phyloP scores from a whole-genome alignment of 2,888 invertebrate species.

The Mythimna loreyi region DNA sequence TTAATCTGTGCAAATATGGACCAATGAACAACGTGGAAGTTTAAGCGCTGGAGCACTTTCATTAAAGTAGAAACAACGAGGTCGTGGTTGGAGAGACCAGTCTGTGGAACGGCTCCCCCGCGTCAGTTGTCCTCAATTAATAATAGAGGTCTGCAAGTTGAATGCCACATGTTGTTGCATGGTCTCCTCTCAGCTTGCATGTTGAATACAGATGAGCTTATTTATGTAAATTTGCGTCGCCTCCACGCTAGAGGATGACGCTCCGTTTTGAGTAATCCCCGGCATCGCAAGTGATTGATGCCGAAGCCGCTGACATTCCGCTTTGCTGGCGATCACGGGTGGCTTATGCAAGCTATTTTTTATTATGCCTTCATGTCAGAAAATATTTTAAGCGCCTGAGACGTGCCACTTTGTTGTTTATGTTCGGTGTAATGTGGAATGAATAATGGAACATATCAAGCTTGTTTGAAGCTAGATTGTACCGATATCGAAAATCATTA shows the following conservation, averaged over 20 bases:
- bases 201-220: slow-evolving; percentile 89
- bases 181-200: slow-evolving; percentile 83
- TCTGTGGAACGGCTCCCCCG: slow-evolving; percentile 75
- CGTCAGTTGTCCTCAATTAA: slow-evolving; percentile 88
- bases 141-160: slow-evolving; percentile 88
- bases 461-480: slow-evolving; percentile 21
- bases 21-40: slow-evolving; percentile 74
- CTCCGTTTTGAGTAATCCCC: slow-evolving; percentile 82
- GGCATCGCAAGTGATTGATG: slow-evolving; percentile 87
- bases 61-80: slow-evolving; percentile 81
- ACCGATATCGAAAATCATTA: slow-evolving; percentile 22
- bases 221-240: slow-evolving; percentile 87
- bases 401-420: slow-evolving; percentile 35
- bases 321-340: slow-evolving; percentile 71
- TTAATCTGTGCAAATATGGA: slow-evolving; percentile 69
- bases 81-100: slow-evolving; percentile 66
- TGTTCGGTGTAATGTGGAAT: slow-evolving; percentile 34
- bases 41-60: slow-evolving; percentile 74
- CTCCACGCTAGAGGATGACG: slow-evolving; percentile 80
- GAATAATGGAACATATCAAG: slow-evolving; percentile 47
- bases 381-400: slow-evolving; percentile 56
- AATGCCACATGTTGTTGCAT: slow-evolving; percentile 89
- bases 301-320: slow-evolving; percentile 80
- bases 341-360: slow-evolving; percentile 63
- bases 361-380: slow-evolving; percentile 59